Conservation (phyloP, 1,140 invertebrate species). For the Conus ventricosus region DNA sequence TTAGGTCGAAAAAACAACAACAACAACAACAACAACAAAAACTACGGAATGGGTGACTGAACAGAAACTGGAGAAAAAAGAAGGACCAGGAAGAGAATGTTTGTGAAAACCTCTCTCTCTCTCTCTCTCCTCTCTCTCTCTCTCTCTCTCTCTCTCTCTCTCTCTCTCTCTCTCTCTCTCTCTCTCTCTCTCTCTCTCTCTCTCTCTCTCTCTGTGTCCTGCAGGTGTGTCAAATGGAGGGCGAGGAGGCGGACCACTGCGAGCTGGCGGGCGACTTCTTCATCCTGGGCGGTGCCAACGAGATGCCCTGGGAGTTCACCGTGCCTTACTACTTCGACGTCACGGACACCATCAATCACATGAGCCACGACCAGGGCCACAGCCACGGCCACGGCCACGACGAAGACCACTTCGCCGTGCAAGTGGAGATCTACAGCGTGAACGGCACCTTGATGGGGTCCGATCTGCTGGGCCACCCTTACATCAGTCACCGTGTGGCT, state of each 20-base stretch:
- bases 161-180: too few species aligned
- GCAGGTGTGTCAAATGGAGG: neutral
- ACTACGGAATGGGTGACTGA: too few species aligned
- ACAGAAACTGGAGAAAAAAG: too few species aligned
- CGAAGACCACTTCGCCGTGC: slow-evolving; percentile 38
- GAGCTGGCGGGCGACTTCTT: slow-evolving; percentile 51
- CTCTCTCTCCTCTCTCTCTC: too few species aligned
- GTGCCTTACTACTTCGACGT: slow-evolving; percentile 37
- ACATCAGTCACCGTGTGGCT: slow-evolving; percentile 36
- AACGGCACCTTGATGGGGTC: slow-evolving; percentile 41
- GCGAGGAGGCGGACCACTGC: slow-evolving; percentile 24
- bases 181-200: slow-evolving; percentile 6
- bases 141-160: too few species aligned
- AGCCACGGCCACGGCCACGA: slow-evolving; percentile 14
- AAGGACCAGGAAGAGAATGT: too few species aligned
- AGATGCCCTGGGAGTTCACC: slow-evolving; percentile 50
- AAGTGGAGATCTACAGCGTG: slow-evolving; percentile 37
- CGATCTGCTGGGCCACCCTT: slow-evolving; percentile 35
- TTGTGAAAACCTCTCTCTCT: too few species aligned
- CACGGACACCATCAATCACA: slow-evolving; percentile 31
- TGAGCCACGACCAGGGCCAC: slow-evolving; percentile 34
- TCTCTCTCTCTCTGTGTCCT: neutral
- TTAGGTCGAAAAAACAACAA: too few species aligned
- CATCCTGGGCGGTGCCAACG: slow-evolving; percentile 47
- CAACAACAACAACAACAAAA: too few species aligned